A percentile compares a stretch with the other conserved stretches of the same genome.
Evolutionary conservation across 2,113 vertebrate species (phyloP).

Genomic region (Amia ocellicauda): DNA sequence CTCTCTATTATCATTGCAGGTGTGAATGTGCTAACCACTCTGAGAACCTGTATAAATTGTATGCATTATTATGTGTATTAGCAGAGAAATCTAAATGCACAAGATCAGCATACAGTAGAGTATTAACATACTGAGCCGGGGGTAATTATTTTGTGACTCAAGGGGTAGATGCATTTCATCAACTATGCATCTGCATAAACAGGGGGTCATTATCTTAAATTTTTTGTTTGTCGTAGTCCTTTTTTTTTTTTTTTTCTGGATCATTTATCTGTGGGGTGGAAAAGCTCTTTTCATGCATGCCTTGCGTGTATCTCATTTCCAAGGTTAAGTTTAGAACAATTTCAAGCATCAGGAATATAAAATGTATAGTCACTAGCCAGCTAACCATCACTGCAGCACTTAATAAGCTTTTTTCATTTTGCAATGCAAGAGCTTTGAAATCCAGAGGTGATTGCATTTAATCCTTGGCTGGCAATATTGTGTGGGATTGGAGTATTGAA

Average conservation of each 20-base stretch:
- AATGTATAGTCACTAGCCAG: conserved; percentile 2
- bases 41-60: not conserved
- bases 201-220: too few relatives aligned
- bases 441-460: conserved; percentile 67
- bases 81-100: not conserved
- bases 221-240: not conserved
- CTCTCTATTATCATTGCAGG: too few relatives aligned
- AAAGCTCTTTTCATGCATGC: conserved; percentile 1
- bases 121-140: not conserved
- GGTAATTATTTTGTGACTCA: conserved; percentile 1
- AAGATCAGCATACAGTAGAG: not conserved
- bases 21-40: not conserved
- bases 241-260: not conserved
- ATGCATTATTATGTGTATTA: not conserved
- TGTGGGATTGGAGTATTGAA: conserved; percentile 59
- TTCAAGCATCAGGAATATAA: not conserved
- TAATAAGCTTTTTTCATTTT: conserved; percentile 8
- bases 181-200: too few relatives aligned
- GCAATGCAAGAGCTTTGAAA: conserved; percentile 53
- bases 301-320: not conserved
- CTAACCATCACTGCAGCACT: not conserved
- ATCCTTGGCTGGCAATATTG: conserved; percentile 57
- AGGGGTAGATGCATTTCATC: not conserved
- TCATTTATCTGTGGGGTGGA: conserved; percentile 3
- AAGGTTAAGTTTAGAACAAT: not conserved